Evolutionary conservation across 1,140 invertebrate genomes (phyloP), one percentile per base, ranked within the genome.

Genomic region (Mactra quadrangularis): DNA sequence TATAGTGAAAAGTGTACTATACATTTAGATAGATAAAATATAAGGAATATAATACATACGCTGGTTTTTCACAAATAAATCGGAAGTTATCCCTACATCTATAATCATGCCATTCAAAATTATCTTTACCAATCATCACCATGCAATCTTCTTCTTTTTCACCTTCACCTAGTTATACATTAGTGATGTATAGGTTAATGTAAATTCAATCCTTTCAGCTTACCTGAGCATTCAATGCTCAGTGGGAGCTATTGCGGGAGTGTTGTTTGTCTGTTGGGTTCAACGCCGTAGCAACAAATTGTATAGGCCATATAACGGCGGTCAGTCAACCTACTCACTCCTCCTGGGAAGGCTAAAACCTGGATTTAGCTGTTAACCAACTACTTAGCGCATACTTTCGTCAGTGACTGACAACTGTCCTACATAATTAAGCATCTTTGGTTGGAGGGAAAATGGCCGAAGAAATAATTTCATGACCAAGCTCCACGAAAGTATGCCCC

Each of bases 41-140:
- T n/a, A n/a, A n/a, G n/a, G n/a, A n/a, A n/a, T 53, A 9, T 7
- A 22, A 29, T 29, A 68, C 62, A 22, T 68, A 68, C 62, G 31
- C 19, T 7, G 68, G 27, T 55, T 71, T 71, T 71, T 71, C 68
- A 29, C 68, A 71, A 13, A 71, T 25, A 33, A 71, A 71, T 17
- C 33, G 31, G 45, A 71, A 52, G 38, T 52, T 27, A 11, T 52
- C 15, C 19, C 22, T 22, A 55, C 68, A 71, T 7, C 47, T 52
- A 35, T 71, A 55, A 47, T 71, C 68, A 17, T 71, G 68, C 68
- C 68, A 71, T 71, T 71, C 68, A 35, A 71, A 71, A 1, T 22
- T 17, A 52, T 53, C n/a, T 25, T 53, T 31, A 50, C 68, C 68
- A 35, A 71, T 71, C 27, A 71, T n/a, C 7, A 45, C 25, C 68